phyloP scores from a whole-genome alignment of 2,888 invertebrate species.

The Hipparchia sbordonii region DNA sequence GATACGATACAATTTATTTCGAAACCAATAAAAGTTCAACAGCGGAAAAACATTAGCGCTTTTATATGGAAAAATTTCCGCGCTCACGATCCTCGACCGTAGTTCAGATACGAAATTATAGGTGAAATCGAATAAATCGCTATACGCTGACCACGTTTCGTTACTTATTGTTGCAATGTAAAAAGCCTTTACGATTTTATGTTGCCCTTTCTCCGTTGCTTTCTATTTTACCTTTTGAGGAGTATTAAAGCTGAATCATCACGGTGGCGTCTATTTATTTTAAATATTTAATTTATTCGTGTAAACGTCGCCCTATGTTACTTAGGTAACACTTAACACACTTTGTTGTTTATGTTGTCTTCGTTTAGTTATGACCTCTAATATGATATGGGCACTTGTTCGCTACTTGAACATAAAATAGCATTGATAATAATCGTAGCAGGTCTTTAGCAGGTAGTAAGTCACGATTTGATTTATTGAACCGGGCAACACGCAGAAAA shows the following conservation, averaged over 20 bases:
- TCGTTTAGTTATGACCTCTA: not conserved
- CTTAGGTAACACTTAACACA: not conserved
- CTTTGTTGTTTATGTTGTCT: not conserved
- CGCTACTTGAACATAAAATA: not conserved
- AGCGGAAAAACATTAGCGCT: constrained; percentile 15
- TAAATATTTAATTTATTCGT: constrained; percentile 16
- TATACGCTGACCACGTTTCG: constrained; percentile 54
- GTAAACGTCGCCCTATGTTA: not conserved
- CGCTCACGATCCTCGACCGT: constrained; percentile 43
- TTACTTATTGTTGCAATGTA: constrained; percentile 62
- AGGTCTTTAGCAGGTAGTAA: not conserved
- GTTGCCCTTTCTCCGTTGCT: constrained; percentile 64
- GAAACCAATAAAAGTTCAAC: constrained; percentile 3
- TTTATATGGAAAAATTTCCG: constrained; percentile 19
- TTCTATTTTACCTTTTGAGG: constrained; percentile 59
- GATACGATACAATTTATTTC: not conserved
- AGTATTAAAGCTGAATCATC: constrained; percentile 40
- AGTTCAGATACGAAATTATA: constrained; percentile 63
- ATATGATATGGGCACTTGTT: not conserved
- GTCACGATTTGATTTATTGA: not conserved
- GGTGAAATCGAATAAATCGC: constrained; percentile 63
- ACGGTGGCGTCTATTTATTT: constrained; percentile 32
- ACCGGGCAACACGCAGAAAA: no score
- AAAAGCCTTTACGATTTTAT: constrained; percentile 53
- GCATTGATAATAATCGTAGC: not conserved